Evolutionary conservation across 1,140 invertebrate species (phyloP), one percentile per base, ranked within the genome.

Genomic region (Theocolax elegans): DNA sequence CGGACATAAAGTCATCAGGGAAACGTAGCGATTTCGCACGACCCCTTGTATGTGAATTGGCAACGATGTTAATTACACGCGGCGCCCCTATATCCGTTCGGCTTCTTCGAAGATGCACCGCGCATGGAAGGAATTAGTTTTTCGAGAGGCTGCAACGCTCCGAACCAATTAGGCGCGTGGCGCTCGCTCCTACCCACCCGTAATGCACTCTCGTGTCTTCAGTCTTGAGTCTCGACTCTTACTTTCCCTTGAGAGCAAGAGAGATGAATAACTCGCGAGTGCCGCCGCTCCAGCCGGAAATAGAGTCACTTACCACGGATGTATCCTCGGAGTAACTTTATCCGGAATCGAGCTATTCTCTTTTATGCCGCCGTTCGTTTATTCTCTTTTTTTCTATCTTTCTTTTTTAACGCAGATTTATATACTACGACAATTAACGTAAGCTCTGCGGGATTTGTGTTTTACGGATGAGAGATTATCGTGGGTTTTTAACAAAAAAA

Each of bases 121-220:
- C 81, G 84, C 84, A 85, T 85, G 84, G 80, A 85, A 86, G 75
- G 74, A 85, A 85, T 85, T 83, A 85, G 80, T 83, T 84, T 83
- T 84, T 83, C 79, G 76, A 82, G 80, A 78, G 70, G 70, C 77
- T 12, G 23, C 9, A 13, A 19, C 19, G 78, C 79, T 84, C 81
- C 73, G 63, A 68, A 79, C 78, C 80, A 85, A 85, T 86, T 86
- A 85, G 76, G 78, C 80, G 79, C 77, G 77, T 81, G 80, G 49
- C 76, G 76, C 73, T 84, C 80, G 83, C 83, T 85, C 74, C 78
- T 77, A 73, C 75, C 69, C 76, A 76, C 64, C 51, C 63, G 67
- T 79, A 78, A 80, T 78, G 79, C 56, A 75, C 31, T 9, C 19
- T 21, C 40, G 1, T 3, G 0, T 75, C 79, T 12, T n/a, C 3